phyloP scores from a whole-genome alignment of 2,888 invertebrate species.

The Eurytoma adleriae region DNA sequence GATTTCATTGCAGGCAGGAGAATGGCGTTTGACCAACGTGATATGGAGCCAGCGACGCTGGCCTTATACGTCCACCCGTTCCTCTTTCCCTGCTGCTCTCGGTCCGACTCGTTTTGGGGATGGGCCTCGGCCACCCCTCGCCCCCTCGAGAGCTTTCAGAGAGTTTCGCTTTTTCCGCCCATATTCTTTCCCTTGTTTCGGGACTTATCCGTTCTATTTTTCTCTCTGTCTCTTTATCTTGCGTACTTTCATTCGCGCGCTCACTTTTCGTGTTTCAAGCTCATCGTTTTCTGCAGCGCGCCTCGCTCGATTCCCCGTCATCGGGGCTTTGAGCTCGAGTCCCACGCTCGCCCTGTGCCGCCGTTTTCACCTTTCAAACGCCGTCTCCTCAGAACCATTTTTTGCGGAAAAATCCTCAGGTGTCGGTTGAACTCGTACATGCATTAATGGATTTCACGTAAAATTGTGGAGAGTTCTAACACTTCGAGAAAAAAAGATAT shows the following conservation, averaged over 20 bases:
- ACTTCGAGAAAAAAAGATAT: no score
- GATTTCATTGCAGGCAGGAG: constrained; percentile 68
- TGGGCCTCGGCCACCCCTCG: constrained; percentile 24
- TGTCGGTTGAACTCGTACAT: no score
- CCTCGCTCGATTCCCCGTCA: background rate
- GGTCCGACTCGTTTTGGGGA: constrained; percentile 34
- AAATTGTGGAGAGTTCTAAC: no score
- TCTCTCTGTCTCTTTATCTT: constrained; percentile 44
- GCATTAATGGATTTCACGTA: no score
- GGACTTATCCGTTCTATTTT: constrained; percentile 35
- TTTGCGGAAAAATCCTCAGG: no score
- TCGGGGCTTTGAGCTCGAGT: background rate
- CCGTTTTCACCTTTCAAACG: no score
- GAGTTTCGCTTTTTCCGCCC: constrained; percentile 36
- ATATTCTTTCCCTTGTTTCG: constrained; percentile 51
- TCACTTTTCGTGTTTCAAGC: constrained; percentile 25
- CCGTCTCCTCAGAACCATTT: no score
- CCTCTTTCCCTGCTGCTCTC: constrained; percentile 21
- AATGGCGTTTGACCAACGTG: constrained; percentile 74
- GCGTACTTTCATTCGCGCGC: constrained; percentile 29
- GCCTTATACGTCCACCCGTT: constrained; percentile 58
- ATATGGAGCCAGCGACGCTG: constrained; percentile 64
- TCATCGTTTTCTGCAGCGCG: background rate
- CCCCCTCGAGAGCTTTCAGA: constrained; percentile 25
- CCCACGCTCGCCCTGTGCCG: no score